Evolutionary conservation across 2,113 vertebrate genomes (phyloP).

Genomic region (Notarius quadriscutis): DNA sequence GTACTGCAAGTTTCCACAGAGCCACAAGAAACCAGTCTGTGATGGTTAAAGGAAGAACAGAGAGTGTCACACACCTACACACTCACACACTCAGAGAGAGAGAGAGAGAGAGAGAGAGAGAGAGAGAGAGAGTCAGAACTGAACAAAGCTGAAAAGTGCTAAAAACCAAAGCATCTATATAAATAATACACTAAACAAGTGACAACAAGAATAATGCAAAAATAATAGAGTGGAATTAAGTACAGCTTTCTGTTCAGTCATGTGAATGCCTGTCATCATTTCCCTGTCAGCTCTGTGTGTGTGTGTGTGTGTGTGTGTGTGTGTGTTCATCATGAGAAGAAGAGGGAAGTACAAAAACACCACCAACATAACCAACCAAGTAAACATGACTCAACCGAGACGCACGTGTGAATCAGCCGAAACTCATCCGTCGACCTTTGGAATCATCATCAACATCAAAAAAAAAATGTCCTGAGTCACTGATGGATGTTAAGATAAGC

Average conservation of each 20-base stretch:
- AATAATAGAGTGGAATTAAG: not conserved
- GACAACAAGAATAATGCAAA: slow-evolving; percentile 3
- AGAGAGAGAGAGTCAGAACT: not conserved
- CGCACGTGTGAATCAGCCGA: not conserved
- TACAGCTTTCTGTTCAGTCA: slow-evolving; percentile 28
- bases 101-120: not conserved
- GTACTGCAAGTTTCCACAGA: slow-evolving; percentile 1
- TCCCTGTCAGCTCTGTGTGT: slow-evolving; percentile 19
- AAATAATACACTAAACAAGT: not conserved
- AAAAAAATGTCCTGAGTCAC: not conserved
- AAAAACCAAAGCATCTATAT: not conserved
- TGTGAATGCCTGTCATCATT: slow-evolving; percentile 38
- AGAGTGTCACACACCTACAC: not conserved
- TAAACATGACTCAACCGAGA: not conserved
- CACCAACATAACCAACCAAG: not conserved
- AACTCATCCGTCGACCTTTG: not conserved
- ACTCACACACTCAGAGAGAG: not conserved
- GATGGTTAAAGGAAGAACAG: not conserved
- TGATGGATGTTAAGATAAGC: not conserved
- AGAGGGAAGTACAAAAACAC: slow-evolving; percentile 30
- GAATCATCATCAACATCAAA: not conserved
- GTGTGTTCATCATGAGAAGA: slow-evolving; percentile 10
- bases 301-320: not conserved
- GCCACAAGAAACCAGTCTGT: not conserved
- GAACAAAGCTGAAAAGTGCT: slow-evolving; percentile 8